Evolutionary conservation across 2,797 vertebrate species (phyloP), one percentile per base, ranked within the genome.

Genomic region (Sebastes ruberrimus): DNA sequence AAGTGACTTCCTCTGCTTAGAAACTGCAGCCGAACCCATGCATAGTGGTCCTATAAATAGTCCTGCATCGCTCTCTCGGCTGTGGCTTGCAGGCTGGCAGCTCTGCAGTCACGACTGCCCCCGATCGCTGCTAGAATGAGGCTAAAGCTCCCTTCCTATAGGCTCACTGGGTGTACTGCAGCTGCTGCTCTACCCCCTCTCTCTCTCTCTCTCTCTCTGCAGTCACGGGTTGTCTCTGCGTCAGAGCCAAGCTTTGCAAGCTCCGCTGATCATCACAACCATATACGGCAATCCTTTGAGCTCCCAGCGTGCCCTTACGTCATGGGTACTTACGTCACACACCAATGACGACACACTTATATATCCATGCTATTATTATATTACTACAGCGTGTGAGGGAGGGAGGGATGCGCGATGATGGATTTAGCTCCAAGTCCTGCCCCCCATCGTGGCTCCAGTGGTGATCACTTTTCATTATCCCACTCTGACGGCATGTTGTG

Each of bases 271-370:
- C 88, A 86, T 75, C 88, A 84, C 71, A 18, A 82, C 94, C 94
- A 91, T 95, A 94, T 94, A 95, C 90, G 92, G 94, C 87, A 78
- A 92, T 93, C 80, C 86, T 93, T 59, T 80, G 69, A 80, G 91
- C 88, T 82, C 85, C 69, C 81, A 63, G 79, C 69, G 6, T 4
- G 35, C 59, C 81, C 55, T 90, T 32, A 89, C 91, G 78, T 94
- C 93, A 93, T 0, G n/a, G 63, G 11, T 5, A 55, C 49, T 71
- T 18, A 70, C 93, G 90, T 93, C 93, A 92, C 6, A 22, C 61
- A 13, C 20, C 22, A 7, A 62, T 94, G 94, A 94, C 92, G 90
- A 72, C 91, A 93, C 78, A 42, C 65, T 90, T 81, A 83, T 84
- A 71, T 75, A 73, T 80, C 75, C 32, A 4, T n/a, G 70, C 78